phyloP scores from a whole-genome alignment of 1,140 invertebrate species.

The Hyles euphorbiae region DNA sequence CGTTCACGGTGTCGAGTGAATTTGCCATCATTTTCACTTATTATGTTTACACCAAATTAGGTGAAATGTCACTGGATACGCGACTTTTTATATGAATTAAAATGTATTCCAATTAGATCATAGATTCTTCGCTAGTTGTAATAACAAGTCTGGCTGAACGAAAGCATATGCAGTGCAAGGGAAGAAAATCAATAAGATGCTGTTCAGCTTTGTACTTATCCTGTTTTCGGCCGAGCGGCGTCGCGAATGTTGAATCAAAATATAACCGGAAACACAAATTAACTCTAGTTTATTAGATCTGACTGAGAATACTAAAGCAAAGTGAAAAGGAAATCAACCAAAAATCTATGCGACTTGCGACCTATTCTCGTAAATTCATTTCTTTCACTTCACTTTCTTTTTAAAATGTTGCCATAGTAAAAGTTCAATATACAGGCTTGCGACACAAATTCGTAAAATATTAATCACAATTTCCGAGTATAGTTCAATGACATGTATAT shows the following conservation, averaged over 20 bases:
- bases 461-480: too few species aligned
- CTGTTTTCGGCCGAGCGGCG: slow-evolving; percentile 51
- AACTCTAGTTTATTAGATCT: slow-evolving; percentile 70
- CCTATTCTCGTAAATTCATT: slow-evolving; percentile 74
- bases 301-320: slow-evolving; percentile 68
- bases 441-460: too few species aligned
- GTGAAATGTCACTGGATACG: slow-evolving; percentile 45
- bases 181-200: slow-evolving; percentile 75
- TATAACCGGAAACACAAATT: slow-evolving; percentile 62
- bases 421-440: too few species aligned
- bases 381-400: slow-evolving; percentile 74
- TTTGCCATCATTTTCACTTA: slow-evolving; percentile 72
- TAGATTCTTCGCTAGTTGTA: slow-evolving; percentile 48
- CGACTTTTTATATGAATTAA: slow-evolving; percentile 31
- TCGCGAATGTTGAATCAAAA: slow-evolving; percentile 61
- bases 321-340: slow-evolving; percentile 74
- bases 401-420: slow-evolving; percentile 57
- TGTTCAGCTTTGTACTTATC: slow-evolving; percentile 70
- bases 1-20: slow-evolving; percentile 70
- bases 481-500: too few species aligned
- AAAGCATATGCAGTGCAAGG: slow-evolving; percentile 72
- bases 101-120: slow-evolving; percentile 47
- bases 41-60: slow-evolving; percentile 49
- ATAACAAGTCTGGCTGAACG: slow-evolving; percentile 68
- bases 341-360: slow-evolving; percentile 73